Conservation (phyloP, 1,140 invertebrate species). For the Spodoptera litura region DNA sequence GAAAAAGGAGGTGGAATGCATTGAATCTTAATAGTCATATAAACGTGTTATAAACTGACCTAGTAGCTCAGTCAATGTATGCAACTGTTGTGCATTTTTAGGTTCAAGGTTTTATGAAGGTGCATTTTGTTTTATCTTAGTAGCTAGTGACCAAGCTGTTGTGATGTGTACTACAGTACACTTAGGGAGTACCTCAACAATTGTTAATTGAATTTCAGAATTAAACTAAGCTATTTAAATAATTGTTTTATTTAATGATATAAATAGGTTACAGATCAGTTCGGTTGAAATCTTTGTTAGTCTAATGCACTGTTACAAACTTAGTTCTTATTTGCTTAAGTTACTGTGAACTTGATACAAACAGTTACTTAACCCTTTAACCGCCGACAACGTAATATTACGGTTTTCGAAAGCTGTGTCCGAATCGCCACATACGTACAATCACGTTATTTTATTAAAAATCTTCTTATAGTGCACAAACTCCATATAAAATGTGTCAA, state of each 20-base stretch:
- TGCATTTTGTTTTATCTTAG: slow-evolving; percentile 33
- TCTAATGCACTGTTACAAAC: neutral
- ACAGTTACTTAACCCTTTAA: neutral
- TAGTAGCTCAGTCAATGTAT: slow-evolving; percentile 34
- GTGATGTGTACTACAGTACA: slow-evolving; percentile 28
- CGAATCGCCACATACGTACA: too few relatives aligned
- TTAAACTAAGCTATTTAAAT: slow-evolving; percentile 34
- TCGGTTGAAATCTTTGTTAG: slow-evolving; percentile 4
- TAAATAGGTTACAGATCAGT: slow-evolving; percentile 40
- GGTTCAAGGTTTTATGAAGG: slow-evolving; percentile 24
- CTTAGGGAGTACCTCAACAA: slow-evolving; percentile 27
- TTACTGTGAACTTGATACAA: neutral
- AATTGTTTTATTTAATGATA: slow-evolving; percentile 35
- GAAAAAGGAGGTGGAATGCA: slow-evolving; percentile 88
- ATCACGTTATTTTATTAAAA: too few relatives aligned
- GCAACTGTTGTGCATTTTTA: slow-evolving; percentile 37
- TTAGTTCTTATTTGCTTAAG: neutral
- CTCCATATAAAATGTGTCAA: too few relatives aligned
- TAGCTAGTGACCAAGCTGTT: slow-evolving; percentile 15
- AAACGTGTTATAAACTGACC: slow-evolving; percentile 11
- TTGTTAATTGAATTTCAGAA: slow-evolving; percentile 36
- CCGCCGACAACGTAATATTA: too few relatives aligned
- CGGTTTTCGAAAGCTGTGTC: too few relatives aligned
- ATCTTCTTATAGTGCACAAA: too few relatives aligned
- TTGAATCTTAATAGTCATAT: slow-evolving; percentile 52